These are phyloP conservation scores for Brassicogethes aeneus DNA, from an alignment of 2,888 invertebrate genomes.

Conservation along the genomic window DNA sequence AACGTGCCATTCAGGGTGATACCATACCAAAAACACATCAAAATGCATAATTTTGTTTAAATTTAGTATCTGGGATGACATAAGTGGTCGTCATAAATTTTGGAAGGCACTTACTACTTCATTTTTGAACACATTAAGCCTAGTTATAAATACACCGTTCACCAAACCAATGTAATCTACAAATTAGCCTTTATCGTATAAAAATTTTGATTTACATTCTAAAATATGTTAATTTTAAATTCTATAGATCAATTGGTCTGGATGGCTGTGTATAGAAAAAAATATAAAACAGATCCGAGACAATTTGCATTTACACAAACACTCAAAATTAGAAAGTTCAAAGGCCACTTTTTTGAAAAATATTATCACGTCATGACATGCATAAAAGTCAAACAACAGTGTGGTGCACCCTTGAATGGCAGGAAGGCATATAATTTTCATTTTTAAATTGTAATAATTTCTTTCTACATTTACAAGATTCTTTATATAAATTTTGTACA, in stretches of 20 bases:
- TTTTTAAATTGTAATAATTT: constrained; percentile 41
- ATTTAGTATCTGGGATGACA: constrained; percentile 39
- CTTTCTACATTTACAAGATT: constrained; percentile 41
- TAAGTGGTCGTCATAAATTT: constrained; percentile 55
- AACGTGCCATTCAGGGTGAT: constrained; percentile 68
- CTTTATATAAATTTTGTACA: constrained; percentile 46
- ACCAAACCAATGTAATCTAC: background rate
- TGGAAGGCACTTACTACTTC: constrained; percentile 79
- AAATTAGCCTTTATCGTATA: background rate
- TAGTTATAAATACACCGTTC: constrained; percentile 42
- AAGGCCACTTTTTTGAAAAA: constrained; percentile 43
- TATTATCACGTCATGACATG: constrained; percentile 38
- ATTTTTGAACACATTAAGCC: constrained; percentile 69
- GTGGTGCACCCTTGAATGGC: constrained; percentile 53
- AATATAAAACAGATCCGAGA: constrained; percentile 23
- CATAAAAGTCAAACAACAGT: constrained; percentile 35
- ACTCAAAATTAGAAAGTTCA: constrained; percentile 29
- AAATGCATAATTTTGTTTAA: constrained; percentile 38
- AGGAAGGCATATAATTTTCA: constrained; percentile 52
- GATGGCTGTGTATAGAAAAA: background rate
- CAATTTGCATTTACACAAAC: constrained; percentile 16
- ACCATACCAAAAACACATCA: constrained; percentile 49
- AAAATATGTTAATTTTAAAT: background rate
- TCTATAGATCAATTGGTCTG: background rate
- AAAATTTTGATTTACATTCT: background rate